Conservation (phyloP, 2,888 invertebrate genomes). For the Acleris holmiana region DNA sequence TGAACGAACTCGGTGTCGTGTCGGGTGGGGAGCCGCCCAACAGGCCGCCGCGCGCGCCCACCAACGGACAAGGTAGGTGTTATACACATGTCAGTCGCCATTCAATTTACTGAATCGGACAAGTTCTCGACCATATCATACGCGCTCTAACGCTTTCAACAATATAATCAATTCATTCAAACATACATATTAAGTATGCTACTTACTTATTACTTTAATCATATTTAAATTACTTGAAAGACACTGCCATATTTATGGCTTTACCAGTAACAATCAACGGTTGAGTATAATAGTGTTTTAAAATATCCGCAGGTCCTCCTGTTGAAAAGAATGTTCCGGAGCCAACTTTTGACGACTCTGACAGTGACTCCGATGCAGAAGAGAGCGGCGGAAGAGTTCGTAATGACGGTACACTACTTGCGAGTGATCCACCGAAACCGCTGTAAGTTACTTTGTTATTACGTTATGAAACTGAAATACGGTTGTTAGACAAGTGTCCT, state of each 20-base stretch:
- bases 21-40: conserved; percentile 88
- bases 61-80: conserved; percentile 74
- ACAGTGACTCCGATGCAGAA: conserved; percentile 93
- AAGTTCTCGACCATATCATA: too few species aligned
- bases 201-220: too few species aligned
- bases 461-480: too few species aligned
- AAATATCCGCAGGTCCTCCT: conserved; percentile 63
- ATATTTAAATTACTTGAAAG: too few species aligned
- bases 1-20: conserved; percentile 95
- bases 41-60: conserved; percentile 74
- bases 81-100: neutral
- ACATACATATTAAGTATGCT: too few species aligned
- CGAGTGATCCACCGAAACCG: conserved; percentile 98
- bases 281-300: too few species aligned
- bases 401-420: conserved; percentile 97
- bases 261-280: too few species aligned
- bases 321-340: conserved; percentile 86
- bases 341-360: conserved; percentile 88
- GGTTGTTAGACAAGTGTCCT: too few species aligned
- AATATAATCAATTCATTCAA: too few species aligned
- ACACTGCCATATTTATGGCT: too few species aligned
- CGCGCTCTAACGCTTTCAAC: too few species aligned
- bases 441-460: conserved; percentile 88
- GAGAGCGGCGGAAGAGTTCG: conserved; percentile 91
- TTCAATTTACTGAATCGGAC: too few species aligned